Conservation (phyloP, 2,888 invertebrate species). For the Malacosoma neustria region DNA sequence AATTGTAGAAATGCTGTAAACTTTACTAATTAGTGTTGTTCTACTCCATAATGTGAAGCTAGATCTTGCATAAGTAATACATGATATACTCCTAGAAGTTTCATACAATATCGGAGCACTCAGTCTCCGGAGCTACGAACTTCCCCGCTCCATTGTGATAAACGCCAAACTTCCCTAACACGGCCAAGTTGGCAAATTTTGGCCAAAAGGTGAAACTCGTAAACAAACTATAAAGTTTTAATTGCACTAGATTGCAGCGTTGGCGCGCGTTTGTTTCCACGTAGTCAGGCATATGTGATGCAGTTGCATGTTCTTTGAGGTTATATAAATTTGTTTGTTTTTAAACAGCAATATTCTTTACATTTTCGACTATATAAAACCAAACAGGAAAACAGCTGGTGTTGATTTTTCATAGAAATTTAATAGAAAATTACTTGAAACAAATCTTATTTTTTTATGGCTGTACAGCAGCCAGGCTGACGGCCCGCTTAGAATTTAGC, state of each 20-base stretch:
- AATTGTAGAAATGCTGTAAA: too few relatives aligned
- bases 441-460: too few relatives aligned
- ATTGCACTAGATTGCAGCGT: constrained; percentile 54
- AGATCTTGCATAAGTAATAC: too few relatives aligned
- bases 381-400: too few relatives aligned
- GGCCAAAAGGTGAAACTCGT: constrained; percentile 58
- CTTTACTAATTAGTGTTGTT: too few relatives aligned
- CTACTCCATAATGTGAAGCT: too few relatives aligned
- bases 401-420: too few relatives aligned
- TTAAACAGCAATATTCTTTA: too few relatives aligned
- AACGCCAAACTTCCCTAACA: constrained; percentile 31
- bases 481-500: too few relatives aligned
- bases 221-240: constrained; percentile 64
- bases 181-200: constrained; percentile 41
- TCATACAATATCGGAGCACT: constrained; percentile 40
- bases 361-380: too few relatives aligned
- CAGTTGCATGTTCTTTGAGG: constrained; percentile 16
- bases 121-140: constrained; percentile 29
- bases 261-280: constrained; percentile 27
- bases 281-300: constrained; percentile 14
- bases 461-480: too few relatives aligned
- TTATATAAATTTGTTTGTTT: constrained; percentile 21
- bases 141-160: constrained; percentile 45
- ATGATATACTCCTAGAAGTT: constrained; percentile 42
- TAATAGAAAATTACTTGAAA: too few relatives aligned